These are phyloP conservation scores for Platorchestia sp. DNA, from an alignment of 1,140 invertebrate genomes.

Conservation along the genomic window DNA sequence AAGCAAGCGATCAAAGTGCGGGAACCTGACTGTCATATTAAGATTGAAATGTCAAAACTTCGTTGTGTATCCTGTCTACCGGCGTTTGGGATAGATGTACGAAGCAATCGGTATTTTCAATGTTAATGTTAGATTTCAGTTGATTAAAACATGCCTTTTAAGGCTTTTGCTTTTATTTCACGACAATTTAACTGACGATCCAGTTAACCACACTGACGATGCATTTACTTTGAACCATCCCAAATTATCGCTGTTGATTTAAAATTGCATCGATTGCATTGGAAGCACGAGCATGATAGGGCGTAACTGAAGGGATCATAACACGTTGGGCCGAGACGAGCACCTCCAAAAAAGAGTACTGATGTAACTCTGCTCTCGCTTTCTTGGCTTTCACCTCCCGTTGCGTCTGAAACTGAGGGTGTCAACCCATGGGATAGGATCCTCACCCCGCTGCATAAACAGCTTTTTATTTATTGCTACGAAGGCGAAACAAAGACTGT, in stretches of 20 bases:
- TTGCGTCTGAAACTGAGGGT: background rate
- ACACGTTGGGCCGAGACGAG: background rate
- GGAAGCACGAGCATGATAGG: background rate
- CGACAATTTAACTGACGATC: too few species aligned
- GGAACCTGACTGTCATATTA: too few species aligned
- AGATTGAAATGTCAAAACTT: too few species aligned
- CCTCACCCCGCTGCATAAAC: background rate
- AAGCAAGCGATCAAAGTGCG: too few species aligned
- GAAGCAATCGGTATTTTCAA: too few species aligned
- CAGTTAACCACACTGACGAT: too few species aligned
- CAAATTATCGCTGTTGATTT: background rate
- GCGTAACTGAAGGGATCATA: background rate
- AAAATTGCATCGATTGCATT: background rate
- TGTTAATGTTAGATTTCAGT: too few species aligned
- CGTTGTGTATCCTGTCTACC: too few species aligned
- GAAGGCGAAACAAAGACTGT: background rate
- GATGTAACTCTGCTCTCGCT: background rate
- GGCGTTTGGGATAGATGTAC: too few species aligned
- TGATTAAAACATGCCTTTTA: too few species aligned
- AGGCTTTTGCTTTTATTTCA: too few species aligned
- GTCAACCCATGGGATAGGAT: background rate
- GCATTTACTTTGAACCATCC: too few species aligned
- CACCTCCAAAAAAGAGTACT: background rate
- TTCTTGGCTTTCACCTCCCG: background rate
- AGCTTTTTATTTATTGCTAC: background rate